phyloP scores from a whole-genome alignment of 2,113 vertebrate genomes.

The Puma concolor region DNA sequence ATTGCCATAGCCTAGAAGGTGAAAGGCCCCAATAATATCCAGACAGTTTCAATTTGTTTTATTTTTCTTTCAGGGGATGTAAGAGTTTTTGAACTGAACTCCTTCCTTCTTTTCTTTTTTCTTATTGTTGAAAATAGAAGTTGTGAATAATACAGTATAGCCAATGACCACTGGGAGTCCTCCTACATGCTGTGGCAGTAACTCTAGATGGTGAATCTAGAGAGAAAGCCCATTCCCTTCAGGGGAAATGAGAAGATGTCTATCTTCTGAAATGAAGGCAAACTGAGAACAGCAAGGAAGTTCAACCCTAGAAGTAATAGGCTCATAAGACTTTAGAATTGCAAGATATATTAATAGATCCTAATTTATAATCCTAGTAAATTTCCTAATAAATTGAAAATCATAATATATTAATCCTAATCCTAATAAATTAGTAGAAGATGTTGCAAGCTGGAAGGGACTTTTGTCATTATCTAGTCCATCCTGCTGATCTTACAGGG shows the following conservation, averaged over 20 bases:
- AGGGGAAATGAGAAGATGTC: not conserved
- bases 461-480: not conserved
- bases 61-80: not conserved
- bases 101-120: not conserved
- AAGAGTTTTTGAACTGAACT: not conserved
- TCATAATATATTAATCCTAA: not conserved
- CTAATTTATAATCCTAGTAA: not conserved
- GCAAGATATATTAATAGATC: not conserved
- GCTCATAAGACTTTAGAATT: not conserved
- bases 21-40: not conserved
- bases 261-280: not conserved
- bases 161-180: not conserved
- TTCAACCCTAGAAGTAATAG: not conserved
- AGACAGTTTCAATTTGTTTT: constrained; percentile 29
- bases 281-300: not conserved
- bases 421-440: not conserved
- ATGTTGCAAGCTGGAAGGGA: not conserved
- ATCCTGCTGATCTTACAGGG: not conserved
- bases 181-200: not conserved
- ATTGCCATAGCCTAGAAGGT: constrained; percentile 20
- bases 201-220: not conserved
- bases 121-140: constrained; percentile 16
- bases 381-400: not conserved
- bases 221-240: not conserved
- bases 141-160: not conserved